Base-by-base conservation (phyloP, 2,797 vertebrate species). In the Urocyon cinereoargenteus region DNA sequence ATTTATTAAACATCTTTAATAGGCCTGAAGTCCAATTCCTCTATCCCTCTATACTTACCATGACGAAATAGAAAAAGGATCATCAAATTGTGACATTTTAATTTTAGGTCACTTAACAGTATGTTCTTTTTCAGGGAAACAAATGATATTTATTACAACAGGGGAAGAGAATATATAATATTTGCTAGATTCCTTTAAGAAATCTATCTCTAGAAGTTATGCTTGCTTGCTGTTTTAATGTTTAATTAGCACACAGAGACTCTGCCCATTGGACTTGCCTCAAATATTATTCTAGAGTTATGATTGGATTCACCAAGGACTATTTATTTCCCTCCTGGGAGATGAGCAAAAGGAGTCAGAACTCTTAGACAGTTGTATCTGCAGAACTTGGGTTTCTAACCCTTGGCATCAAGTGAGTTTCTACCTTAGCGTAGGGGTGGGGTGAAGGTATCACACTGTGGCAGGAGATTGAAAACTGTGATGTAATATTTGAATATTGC, bases 111-210 rank as follows among this genome's bases (percentile, higher is more conserved):
- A 68, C 21, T 89, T 91, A 91, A 77, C 1, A 75, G 11, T 90
- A 82, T 77, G 28, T 16, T 68, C 7, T 15, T n/a, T 89, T 88
- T 94, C 24, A 96, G 75, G 15, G 68, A 95, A 92, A 90, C 51
- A 85, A 93, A 73, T 88, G 51, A 73, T 57, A 45, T 93, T 91
- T 89, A 53, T 82, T 86, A 89, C 5, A 68, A 34, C n/a, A n/a
- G 45, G 34, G 66, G 40, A 78, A 86, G 77, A 92, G 77, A 95
- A 78, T 86, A 77, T 36, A n/a, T 14, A 94, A 14, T 36, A 82
- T 94, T 86, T 83, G 26, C n/a, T 81, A 62, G 55, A 12, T 86
- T 91, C n/a, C 61, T 68, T 72, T 94, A 73, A 91, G 87, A 95
- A 95, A 49, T 91, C 31, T 79, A 5, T 55, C 57, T 79, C 22